Evolutionary conservation across 2,888 invertebrate genomes (phyloP).

Genomic region (Tridacna crocea): DNA sequence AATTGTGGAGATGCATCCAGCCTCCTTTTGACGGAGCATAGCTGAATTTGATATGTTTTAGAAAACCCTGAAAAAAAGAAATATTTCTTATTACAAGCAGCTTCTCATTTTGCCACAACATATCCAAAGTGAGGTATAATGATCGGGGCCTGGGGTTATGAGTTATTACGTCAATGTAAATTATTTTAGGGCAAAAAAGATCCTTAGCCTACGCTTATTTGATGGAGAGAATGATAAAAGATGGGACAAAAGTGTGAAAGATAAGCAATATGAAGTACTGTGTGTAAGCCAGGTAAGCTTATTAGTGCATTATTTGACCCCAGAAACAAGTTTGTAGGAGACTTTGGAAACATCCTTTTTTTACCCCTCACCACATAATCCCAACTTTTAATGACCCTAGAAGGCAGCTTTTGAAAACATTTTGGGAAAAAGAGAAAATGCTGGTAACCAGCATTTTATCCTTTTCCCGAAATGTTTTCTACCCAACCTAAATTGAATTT

Average conservation of each 20-base stretch:
- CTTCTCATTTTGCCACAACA: background rate
- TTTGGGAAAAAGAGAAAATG: no score
- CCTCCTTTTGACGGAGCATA: no score
- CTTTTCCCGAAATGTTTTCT: no score
- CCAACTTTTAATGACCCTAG: no score
- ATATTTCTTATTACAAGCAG: background rate
- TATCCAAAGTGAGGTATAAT: background rate
- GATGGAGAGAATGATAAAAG: slow-evolving; percentile 89
- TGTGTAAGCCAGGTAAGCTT: slow-evolving; percentile 84
- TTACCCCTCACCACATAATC: no score
- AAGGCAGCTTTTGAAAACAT: no score
- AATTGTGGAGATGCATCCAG: no score
- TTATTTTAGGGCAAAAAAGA: slow-evolving; percentile 89
- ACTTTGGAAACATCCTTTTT: no score
- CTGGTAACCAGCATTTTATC: no score
- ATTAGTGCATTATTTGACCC: background rate
- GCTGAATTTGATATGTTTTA: no score
- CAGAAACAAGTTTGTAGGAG: no score
- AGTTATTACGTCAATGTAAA: background rate
- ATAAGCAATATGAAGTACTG: slow-evolving; percentile 86
- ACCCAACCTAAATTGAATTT: no score
- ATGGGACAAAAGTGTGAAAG: slow-evolving; percentile 92
- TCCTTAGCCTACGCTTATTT: slow-evolving; percentile 92
- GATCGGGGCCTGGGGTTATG: background rate
- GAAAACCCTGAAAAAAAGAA: background rate